Conservation (phyloP, 2,888 invertebrate genomes). For the Drosophila sordidapex region DNA sequence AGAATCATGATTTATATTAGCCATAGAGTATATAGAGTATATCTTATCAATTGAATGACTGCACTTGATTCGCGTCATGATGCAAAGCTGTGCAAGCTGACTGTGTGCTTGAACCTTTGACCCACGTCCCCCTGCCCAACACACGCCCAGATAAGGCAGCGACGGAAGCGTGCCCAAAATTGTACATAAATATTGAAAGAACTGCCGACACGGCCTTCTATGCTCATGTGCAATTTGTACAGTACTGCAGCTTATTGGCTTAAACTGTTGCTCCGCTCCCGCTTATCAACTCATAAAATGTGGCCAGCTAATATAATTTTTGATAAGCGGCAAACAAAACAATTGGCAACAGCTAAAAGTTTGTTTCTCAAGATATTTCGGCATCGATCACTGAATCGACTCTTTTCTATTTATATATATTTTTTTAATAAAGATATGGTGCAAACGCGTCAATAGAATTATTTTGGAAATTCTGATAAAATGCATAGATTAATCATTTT, state of each 20-base stretch:
- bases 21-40: constrained; percentile 9
- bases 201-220: constrained; percentile 36
- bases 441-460: background rate
- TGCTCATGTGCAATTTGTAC: background rate
- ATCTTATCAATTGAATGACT: constrained; percentile 53
- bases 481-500: background rate
- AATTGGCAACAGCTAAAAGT: constrained; percentile 63
- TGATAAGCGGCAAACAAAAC: constrained; percentile 51
- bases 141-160: constrained; percentile 24
- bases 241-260: constrained; percentile 49
- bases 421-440: background rate
- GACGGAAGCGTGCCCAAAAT: constrained; percentile 46
- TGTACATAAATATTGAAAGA: constrained; percentile 55
- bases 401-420: background rate
- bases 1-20: constrained; percentile 63
- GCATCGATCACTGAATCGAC: constrained; percentile 29
- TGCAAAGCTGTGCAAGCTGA: constrained; percentile 2
- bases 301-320: constrained; percentile 42
- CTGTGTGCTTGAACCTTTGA: constrained; percentile 48
- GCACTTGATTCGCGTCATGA: constrained; percentile 26
- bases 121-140: constrained; percentile 3
- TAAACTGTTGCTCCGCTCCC: constrained; percentile 43
- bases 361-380: constrained; percentile 7
- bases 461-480: background rate
- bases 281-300: constrained; percentile 66